phyloP scores from a whole-genome alignment of 2,888 invertebrate genomes.

The Chorisops tibialis region DNA sequence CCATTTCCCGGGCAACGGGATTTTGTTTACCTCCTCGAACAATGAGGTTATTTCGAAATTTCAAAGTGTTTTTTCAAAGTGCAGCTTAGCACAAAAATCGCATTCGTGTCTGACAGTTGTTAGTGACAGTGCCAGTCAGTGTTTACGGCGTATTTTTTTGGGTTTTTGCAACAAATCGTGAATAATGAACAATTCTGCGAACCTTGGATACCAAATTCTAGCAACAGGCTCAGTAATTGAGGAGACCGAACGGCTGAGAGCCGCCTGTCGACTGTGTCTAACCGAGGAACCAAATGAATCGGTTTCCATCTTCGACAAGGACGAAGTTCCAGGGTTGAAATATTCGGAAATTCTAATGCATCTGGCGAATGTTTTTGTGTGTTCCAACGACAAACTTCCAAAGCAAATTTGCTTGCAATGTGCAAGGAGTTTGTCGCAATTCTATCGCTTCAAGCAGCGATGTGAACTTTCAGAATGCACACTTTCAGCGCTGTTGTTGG shows the following conservation, averaged over 20 bases:
- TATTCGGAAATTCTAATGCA: not conserved
- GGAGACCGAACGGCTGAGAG: not conserved
- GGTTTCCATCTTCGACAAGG: not conserved
- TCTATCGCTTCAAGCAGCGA: conserved; percentile 42
- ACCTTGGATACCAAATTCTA: no score
- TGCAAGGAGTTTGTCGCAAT: conserved; percentile 38
- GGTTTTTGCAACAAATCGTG: no score
- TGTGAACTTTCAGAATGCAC: conserved; percentile 34
- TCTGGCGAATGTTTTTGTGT: not conserved
- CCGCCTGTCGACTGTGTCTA: conserved; percentile 1
- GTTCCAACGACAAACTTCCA: conserved; percentile 1
- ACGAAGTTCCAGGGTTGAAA: not conserved
- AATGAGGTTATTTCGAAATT: no score
- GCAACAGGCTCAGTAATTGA: not conserved
- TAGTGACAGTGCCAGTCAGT: no score
- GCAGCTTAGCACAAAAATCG: no score
- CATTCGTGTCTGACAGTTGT: no score
- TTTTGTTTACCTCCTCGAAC: no score
- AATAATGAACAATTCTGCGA: no score
- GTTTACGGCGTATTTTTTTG: no score
- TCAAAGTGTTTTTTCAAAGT: no score
- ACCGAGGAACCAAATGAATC: not conserved
- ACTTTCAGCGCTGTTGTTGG: not conserved
- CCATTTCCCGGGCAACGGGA: no score
- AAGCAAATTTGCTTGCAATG: conserved; percentile 39